Percentiles rank a stretch among this genome's conserved stretches.
Evolutionary conservation across 2,888 invertebrate species (phyloP).

Genomic region (Nephrotoma guestfalica): DNA sequence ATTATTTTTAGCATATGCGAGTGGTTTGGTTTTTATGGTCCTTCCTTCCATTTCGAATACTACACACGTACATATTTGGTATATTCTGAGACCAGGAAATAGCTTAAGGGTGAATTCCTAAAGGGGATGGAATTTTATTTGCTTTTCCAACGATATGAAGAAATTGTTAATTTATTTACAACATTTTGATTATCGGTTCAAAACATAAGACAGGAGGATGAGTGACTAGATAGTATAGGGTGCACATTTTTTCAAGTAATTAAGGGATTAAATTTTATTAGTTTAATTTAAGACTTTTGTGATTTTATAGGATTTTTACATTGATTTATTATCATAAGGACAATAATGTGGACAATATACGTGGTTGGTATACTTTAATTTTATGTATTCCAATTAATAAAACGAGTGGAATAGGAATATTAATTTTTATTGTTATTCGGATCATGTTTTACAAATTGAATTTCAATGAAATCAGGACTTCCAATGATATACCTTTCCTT

Average conservation of each 20-base stretch:
- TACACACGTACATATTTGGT: not conserved
- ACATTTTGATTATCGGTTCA: not conserved
- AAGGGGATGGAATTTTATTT: not conserved
- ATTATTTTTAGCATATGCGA: not conserved
- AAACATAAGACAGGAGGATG: not conserved
- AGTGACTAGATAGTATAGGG: not conserved
- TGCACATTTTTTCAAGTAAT: not conserved
- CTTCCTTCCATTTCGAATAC: not conserved
- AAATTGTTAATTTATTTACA: not conserved
- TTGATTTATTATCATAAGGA: not conserved
- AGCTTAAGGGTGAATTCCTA: not conserved
- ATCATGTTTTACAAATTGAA: too few species aligned
- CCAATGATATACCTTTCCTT: too few species aligned
- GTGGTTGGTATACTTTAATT: too few species aligned
- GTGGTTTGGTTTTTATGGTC: not conserved
- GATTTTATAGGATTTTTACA: not conserved
- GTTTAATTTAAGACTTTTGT: not conserved
- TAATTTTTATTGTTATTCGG: too few species aligned
- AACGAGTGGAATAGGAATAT: too few species aligned
- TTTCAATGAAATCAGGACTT: too few species aligned
- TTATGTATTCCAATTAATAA: too few species aligned
- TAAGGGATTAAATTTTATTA: not conserved
- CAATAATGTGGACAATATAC: too few species aligned
- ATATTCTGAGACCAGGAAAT: not conserved
- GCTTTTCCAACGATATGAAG: not conserved